Evolutionary conservation across 2,113 vertebrate species (phyloP).

Genomic region (Gavia stellata): DNA sequence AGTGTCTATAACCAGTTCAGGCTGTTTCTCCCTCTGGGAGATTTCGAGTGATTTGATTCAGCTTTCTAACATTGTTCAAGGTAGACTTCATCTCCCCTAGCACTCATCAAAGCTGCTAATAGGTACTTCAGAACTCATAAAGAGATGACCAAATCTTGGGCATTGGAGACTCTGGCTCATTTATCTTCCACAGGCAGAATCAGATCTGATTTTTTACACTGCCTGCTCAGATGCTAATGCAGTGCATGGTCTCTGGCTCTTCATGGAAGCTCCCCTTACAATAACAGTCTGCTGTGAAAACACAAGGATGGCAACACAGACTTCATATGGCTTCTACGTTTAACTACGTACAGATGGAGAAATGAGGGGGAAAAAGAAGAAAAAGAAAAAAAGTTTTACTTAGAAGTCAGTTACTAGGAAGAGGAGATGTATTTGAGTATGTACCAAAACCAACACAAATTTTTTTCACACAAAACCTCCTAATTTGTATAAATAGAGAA

Average conservation of each 20-base stretch:
- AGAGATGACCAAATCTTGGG: conserved; percentile 79
- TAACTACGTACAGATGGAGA: conserved; percentile 11
- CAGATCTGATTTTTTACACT: conserved; percentile 77
- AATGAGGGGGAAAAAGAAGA: accelerated
- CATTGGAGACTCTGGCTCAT: conserved; percentile 74
- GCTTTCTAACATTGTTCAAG: conserved; percentile 77
- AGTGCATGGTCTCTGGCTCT: conserved; percentile 37
- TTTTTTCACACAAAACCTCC: background rate
- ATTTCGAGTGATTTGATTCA: conserved; percentile 76
- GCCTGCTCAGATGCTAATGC: conserved; percentile 65
- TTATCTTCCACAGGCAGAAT: conserved; percentile 78
- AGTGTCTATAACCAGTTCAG: conserved; percentile 64
- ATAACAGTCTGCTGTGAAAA: conserved; percentile 25
- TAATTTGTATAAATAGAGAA: background rate
- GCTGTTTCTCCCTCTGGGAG: conserved; percentile 73
- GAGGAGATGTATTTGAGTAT: background rate
- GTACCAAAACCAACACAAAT: background rate
- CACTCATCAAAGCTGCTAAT: conserved; percentile 82
- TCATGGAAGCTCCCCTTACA: conserved; percentile 47
- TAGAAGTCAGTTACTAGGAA: background rate
- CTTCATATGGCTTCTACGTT: background rate
- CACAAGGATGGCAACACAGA: background rate
- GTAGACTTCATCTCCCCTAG: conserved; percentile 80
- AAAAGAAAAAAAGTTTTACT: background rate
- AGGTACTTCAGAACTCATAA: conserved; percentile 83